These are phyloP conservation scores for Tylochromis polylepis DNA, from an alignment of 2,113 vertebrate genomes.

Conservation along the genomic window DNA sequence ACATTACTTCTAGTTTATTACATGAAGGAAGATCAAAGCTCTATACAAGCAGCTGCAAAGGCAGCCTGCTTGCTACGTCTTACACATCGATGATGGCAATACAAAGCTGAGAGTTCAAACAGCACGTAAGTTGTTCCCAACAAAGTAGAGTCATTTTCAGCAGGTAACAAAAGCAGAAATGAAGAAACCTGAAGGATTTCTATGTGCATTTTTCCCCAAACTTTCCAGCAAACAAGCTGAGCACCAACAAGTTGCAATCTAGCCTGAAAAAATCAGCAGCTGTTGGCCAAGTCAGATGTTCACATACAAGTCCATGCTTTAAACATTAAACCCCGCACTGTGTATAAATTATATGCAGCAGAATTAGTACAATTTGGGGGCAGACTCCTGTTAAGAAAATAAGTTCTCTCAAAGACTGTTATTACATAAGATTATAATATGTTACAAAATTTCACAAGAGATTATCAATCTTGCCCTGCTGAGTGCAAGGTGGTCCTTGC, in stretches of 20 bases:
- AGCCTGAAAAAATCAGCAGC: not conserved
- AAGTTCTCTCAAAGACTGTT: not conserved
- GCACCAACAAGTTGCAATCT: no score
- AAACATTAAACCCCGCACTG: not conserved
- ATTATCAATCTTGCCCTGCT: not conserved
- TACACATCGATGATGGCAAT: not conserved
- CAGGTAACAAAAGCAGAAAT: not conserved
- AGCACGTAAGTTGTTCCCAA: not conserved
- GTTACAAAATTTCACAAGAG: not conserved
- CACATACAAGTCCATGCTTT: not conserved
- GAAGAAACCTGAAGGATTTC: not conserved
- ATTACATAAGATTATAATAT: not conserved
- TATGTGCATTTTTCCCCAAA: not conserved
- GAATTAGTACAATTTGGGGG: not conserved
- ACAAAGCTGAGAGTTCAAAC: not conserved
- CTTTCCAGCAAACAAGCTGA: not conserved
- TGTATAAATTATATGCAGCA: not conserved
- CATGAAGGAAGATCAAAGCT: not conserved
- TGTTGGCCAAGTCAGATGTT: not conserved
- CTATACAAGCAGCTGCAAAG: not conserved
- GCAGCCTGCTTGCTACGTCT: not conserved
- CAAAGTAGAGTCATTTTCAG: not conserved
- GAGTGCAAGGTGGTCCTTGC: not conserved
- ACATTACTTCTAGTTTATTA: not conserved
- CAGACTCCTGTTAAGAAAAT: not conserved